Evolutionary conservation across 2,113 vertebrate species (phyloP).

Genomic region (Peromyscus californicus): DNA sequence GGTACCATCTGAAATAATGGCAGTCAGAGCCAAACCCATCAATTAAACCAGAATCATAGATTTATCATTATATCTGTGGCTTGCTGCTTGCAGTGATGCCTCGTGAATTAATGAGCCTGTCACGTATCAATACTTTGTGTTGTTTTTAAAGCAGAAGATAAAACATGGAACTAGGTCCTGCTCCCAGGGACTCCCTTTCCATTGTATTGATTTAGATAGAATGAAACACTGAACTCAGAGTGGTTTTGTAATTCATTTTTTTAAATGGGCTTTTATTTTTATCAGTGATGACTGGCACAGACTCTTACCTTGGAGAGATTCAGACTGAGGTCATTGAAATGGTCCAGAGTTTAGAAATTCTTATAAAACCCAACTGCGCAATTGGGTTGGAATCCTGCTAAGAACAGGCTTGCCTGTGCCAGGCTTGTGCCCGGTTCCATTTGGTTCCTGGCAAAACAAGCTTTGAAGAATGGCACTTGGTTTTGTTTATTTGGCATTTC

Average conservation of each 20-base stretch:
- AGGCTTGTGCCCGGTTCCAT: background rate
- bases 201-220: background rate
- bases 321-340: background rate
- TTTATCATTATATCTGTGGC: background rate
- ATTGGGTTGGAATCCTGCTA: background rate
- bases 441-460: slow-evolving; percentile 32
- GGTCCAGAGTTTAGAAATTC: slow-evolving; percentile 18
- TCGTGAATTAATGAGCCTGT: background rate
- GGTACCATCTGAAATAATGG: background rate
- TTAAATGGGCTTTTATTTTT: slow-evolving; percentile 13
- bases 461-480: background rate
- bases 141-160: slow-evolving; percentile 7
- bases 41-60: background rate
- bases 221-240: background rate
- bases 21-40: slow-evolving; percentile 2
- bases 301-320: background rate
- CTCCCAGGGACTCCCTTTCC: background rate
- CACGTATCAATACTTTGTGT: background rate
- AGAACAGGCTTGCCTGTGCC: background rate
- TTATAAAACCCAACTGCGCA: background rate
- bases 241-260: background rate
- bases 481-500: slow-evolving; percentile 58
- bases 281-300: background rate
- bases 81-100: background rate
- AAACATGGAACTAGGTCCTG: background rate